phyloP scores from a whole-genome alignment of 2,888 invertebrate species.

The Eristalinus sepulchralis region DNA sequence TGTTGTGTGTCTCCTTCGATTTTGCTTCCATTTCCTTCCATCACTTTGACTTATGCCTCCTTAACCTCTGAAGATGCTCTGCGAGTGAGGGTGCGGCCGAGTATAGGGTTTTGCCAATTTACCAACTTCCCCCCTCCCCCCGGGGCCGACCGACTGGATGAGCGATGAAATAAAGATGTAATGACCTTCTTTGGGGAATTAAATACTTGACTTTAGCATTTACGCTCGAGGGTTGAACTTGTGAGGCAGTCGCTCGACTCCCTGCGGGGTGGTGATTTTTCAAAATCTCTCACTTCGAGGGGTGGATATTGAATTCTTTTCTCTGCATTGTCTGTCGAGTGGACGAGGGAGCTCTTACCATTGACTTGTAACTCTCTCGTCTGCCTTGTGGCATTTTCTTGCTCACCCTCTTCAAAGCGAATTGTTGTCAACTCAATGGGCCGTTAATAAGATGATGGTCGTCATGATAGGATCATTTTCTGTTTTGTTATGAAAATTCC shows the following conservation, averaged over 20 bases:
- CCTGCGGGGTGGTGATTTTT: background rate
- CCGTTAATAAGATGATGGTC: slow-evolving; percentile 26
- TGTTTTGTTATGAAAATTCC: slow-evolving; percentile 37
- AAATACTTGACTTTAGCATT: slow-evolving; percentile 64
- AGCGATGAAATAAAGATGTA: slow-evolving; percentile 56
- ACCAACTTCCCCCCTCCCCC: background rate
- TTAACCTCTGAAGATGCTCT: slow-evolving; percentile 65
- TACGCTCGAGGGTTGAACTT: slow-evolving; percentile 4
- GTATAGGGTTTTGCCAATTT: slow-evolving; percentile 40
- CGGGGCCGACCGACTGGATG: background rate
- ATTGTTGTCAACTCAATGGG: background rate
- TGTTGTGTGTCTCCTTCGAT: slow-evolving; percentile 2
- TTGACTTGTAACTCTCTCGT: background rate
- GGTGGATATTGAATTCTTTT: slow-evolving; percentile 40
- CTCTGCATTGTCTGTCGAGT: slow-evolving; percentile 39
- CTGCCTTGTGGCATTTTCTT: background rate
- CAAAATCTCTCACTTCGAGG: background rate
- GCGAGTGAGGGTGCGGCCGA: background rate
- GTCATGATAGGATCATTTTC: slow-evolving; percentile 1
- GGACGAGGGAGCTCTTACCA: slow-evolving; percentile 46
- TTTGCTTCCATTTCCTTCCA: slow-evolving; percentile 42
- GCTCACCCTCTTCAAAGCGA: background rate
- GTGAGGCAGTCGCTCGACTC: background rate
- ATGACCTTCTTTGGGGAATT: slow-evolving; percentile 68
- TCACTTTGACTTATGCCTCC: slow-evolving; percentile 61